Percentiles rank a stretch among this genome's conserved stretches.
phyloP scores from a whole-genome alignment of 2,888 invertebrate species.

The Anodontia alba region DNA sequence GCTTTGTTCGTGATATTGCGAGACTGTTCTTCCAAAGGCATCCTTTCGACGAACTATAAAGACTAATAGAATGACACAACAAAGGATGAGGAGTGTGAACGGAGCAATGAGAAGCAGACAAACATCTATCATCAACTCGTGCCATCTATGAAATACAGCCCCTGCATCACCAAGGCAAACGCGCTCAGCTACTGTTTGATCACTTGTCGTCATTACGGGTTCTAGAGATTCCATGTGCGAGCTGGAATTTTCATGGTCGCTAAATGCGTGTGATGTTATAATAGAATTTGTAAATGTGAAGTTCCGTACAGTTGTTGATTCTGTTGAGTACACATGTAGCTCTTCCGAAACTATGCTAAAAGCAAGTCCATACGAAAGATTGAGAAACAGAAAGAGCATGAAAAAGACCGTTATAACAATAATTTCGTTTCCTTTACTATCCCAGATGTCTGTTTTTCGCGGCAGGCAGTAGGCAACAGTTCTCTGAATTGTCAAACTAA shows the following conservation, averaged over 20 bases:
- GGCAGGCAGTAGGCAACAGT: neutral
- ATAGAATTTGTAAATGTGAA: too few relatives aligned
- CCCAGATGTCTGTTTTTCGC: neutral
- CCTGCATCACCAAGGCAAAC: neutral
- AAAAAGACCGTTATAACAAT: neutral
- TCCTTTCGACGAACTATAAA: neutral
- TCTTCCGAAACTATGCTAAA: neutral
- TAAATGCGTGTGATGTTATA: too few relatives aligned
- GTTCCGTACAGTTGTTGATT: neutral
- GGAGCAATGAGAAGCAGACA: neutral
- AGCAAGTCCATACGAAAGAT: neutral
- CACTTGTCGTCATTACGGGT: neutral
- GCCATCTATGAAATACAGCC: neutral
- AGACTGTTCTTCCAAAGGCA: neutral
- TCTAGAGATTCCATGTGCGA: too few relatives aligned
- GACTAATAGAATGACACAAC: neutral
- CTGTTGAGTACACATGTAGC: neutral
- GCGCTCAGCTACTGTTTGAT: neutral
- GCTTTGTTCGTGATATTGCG: neutral
- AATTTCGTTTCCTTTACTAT: neutral
- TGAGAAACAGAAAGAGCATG: neutral
- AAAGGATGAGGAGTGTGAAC: neutral
- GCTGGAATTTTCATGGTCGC: too few relatives aligned
- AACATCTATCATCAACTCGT: neutral
- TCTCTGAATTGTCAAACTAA: neutral